These are phyloP conservation scores for Actenoides lindsayi DNA, from an alignment of 2,113 vertebrate species.

Conservation along the genomic window DNA sequence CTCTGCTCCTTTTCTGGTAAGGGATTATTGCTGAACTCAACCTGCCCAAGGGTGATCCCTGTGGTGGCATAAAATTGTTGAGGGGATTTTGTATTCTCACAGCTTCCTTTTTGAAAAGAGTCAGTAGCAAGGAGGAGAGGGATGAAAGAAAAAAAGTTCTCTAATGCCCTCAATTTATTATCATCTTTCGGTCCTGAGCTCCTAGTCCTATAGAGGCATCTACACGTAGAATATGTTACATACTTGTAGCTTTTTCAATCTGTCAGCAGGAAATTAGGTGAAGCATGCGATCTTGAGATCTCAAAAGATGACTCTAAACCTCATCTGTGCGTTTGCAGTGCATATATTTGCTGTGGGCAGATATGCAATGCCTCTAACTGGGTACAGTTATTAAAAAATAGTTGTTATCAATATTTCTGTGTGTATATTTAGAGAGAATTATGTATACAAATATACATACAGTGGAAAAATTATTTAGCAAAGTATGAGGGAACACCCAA, in stretches of 20 bases:
- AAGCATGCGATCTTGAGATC: not conserved
- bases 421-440: accelerated
- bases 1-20: too few relatives aligned
- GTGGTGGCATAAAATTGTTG: not conserved
- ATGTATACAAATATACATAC: not conserved
- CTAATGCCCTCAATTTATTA: not conserved
- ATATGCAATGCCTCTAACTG: not conserved
- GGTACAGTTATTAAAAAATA: not conserved
- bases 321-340: not conserved
- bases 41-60: not conserved
- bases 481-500: not conserved
- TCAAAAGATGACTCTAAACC: not conserved
- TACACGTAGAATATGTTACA: not conserved
- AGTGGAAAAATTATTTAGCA: not conserved
- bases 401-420: not conserved
- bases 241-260: not conserved
- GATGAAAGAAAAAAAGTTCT: not conserved
- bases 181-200: not conserved
- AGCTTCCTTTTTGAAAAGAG: not conserved
- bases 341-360: not conserved
- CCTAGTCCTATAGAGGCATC: not conserved
- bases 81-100: not conserved
- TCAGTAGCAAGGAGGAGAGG: not conserved
- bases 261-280: not conserved
- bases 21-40: not conserved